Base-by-base conservation (phyloP, 2,113 vertebrate species). In the Ancistrus triradiatus region DNA sequence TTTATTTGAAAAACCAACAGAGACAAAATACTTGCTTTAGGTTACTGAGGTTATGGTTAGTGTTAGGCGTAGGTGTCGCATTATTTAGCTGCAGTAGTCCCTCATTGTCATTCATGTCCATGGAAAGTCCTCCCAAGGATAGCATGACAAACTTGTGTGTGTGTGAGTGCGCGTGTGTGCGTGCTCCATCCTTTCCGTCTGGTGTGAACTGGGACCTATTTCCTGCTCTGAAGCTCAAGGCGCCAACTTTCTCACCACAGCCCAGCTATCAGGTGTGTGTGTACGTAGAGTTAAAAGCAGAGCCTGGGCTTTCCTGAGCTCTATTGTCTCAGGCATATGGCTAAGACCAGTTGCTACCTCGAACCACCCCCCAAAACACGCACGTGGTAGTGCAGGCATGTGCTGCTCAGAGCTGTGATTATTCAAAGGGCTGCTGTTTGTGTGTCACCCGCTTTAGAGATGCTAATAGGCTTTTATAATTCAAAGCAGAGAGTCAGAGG, bases 391-490 rank as follows among this genome's bases (percentile, higher is more conserved):
- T 63, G 22, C 63, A 66, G 72, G 66, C 63, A 63, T 67, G 72
- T 53, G 40, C 50, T 7, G 3, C 47, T 68, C 62, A 37, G 58
- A 59, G 49, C 21, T 53, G 40, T 61, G 69, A 75, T 75, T 73
- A 64, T 63, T 72, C 31, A 25, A 46, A 63, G 37, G 42, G 21
- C 61, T 65, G 35, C 60, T 63, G 17, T 66, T 52, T 71, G 58
- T 68, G 40, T 72, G 40, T 59, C 50, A 24, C n/a, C 62, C 53
- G 31, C 60, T 64, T 68, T 50, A 70, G 35, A 68, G 59, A 78
- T 78, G 70, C 70, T 64, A 78, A 68, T 75, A 14, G 14, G 44
- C 63, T 63, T 71, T 59, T 64, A 66, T 42, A 56, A 55, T 62
- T 73, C 35, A 63, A 56, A 59, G 49, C 7, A n/a, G n/a, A n/a